These are phyloP conservation scores for Campoplex capitator DNA, from an alignment of 2,888 invertebrate genomes.

Conservation along the genomic window DNA sequence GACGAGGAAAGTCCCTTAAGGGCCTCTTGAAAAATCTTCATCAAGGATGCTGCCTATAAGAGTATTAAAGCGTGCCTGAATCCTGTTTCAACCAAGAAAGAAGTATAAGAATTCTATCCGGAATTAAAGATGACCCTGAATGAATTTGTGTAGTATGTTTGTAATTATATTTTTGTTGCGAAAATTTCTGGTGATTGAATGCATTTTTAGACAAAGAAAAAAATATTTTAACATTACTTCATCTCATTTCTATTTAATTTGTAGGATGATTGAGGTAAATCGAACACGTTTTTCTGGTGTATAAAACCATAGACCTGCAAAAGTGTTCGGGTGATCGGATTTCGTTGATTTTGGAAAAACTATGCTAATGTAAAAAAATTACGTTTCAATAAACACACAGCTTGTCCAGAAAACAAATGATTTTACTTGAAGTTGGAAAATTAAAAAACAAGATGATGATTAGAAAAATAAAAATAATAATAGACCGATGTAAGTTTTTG, in stretches of 20 bases:
- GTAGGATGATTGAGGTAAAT: too few relatives aligned
- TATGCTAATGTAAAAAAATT: neutral
- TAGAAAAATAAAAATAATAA: slow-evolving; percentile 13
- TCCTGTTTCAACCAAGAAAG: neutral
- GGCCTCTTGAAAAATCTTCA: too few relatives aligned
- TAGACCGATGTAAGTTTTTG: slow-evolving; percentile 7
- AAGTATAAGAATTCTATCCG: neutral
- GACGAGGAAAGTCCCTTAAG: too few relatives aligned
- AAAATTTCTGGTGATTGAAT: too few relatives aligned
- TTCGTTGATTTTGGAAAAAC: neutral
- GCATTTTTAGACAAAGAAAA: too few relatives aligned
- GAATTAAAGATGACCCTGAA: neutral
- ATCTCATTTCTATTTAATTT: too few relatives aligned
- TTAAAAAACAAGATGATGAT: neutral
- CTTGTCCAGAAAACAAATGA: neutral
- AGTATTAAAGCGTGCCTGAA: too few relatives aligned
- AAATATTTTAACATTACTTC: too few relatives aligned
- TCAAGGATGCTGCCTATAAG: too few relatives aligned
- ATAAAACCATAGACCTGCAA: neutral
- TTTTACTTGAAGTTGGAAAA: neutral
- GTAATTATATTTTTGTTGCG: too few relatives aligned
- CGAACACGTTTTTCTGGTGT: too few relatives aligned
- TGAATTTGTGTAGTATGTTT: too few relatives aligned
- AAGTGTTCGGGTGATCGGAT: neutral
- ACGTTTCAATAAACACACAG: neutral